These are phyloP conservation scores for Sylvicola fuscatus DNA, from an alignment of 2,888 invertebrate genomes.

Conservation along the genomic window DNA sequence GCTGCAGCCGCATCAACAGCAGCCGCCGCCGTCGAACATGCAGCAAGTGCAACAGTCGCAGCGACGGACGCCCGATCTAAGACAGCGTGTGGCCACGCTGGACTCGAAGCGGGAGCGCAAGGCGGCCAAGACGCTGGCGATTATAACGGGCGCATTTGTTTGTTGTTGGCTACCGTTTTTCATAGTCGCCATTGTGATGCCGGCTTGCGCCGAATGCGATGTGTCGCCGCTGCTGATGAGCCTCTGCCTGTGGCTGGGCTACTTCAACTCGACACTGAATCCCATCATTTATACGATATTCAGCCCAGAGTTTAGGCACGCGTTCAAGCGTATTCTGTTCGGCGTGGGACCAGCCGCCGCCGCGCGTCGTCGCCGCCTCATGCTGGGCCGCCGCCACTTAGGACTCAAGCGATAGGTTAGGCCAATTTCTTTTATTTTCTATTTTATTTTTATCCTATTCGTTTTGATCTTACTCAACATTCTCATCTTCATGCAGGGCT, in stretches of 20 bases:
- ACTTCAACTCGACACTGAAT: constrained; percentile 78
- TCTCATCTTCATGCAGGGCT: too few species aligned
- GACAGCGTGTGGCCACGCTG: background rate
- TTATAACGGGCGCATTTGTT: constrained; percentile 85
- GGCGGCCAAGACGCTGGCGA: constrained; percentile 75
- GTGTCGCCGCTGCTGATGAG: constrained; percentile 53
- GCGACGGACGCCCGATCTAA: constrained; percentile 1
- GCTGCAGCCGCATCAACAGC: background rate
- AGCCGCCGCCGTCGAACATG: too few species aligned
- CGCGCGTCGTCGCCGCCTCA: too few species aligned
- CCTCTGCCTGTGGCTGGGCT: constrained; percentile 76
- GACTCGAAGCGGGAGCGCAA: constrained; percentile 56
- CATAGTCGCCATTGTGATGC: constrained; percentile 65
- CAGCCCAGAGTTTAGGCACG: constrained; percentile 77
- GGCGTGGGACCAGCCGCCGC: constrained; percentile 19
- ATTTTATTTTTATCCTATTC: too few species aligned
- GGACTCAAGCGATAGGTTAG: too few species aligned
- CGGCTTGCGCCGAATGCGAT: constrained; percentile 53
- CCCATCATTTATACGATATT: constrained; percentile 89
- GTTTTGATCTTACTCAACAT: too few species aligned
- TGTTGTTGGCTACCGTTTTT: constrained; percentile 93
- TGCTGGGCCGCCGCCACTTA: too few species aligned
- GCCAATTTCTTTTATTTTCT: too few species aligned
- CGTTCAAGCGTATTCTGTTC: constrained; percentile 71
- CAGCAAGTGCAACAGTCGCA: constrained; percentile 4